Evolutionary conservation across 2,113 vertebrate species (phyloP), one percentile per base, ranked within the genome.

Genomic region (Dendrocopos noguchii): DNA sequence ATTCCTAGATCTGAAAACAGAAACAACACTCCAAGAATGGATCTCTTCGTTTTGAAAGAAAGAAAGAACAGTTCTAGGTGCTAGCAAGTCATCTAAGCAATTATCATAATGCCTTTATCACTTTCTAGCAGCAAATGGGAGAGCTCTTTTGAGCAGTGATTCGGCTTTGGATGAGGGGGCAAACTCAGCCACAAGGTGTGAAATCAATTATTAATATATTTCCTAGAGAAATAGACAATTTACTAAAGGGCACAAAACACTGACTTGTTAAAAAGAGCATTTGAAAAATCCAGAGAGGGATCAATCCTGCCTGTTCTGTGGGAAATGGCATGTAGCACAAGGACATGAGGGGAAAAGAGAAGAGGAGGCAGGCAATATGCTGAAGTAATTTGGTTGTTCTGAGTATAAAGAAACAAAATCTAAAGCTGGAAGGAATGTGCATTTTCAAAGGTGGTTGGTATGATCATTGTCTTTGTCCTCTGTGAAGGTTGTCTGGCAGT

Each of bases 141-240:
- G 34, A 73, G 8, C 18, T 65, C 44, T 55, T 80, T 55, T 94
- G 64, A 68, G 61, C 28, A 75, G 80, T 19, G 57, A 80, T 74
- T 84, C 76, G 60, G 44, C 66, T 81, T 68, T 78, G 81, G 89
- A 61, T 27, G 61, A 76, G 52, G 28, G 80, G 27, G 25, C 31
- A 81, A 92, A 75, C 44, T 56, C 66, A 82, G 60, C 5, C 59
- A 73, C 55, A 87, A 84, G 66, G 81, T 72, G 20, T 89, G 84
- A 94, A 94, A 94, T 87, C 74, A 92, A 84, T 91, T 76, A 1
- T 2, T 61, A 91, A 87, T 88, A 92, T 79, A 94, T 92, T 94
- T 91, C 24, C 34, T 87, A 61, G 39, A 92, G 66, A 79, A 89
- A 92, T 50, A 21, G 55, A 20, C n/a, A 87, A 82, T 87, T 79